Evolutionary conservation across 2,797 vertebrate genomes (phyloP).

Genomic region (Platyrinchus mystaceus): DNA sequence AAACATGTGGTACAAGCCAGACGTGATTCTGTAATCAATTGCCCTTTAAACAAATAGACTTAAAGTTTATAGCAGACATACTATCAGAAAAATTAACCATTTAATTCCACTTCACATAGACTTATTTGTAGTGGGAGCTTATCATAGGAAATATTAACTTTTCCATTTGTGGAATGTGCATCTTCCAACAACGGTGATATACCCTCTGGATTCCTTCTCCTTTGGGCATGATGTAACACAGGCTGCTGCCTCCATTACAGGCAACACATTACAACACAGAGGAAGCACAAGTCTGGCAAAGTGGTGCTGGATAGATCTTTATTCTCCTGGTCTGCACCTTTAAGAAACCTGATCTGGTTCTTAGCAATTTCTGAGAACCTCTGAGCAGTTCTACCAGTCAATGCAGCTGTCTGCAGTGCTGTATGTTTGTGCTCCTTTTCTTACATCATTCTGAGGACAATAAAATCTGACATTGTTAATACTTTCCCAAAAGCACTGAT

Average conservation of each 20-base stretch:
- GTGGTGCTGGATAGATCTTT: neutral
- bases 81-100: neutral
- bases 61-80: neutral
- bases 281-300: neutral
- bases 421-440: neutral
- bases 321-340: neutral
- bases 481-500: neutral
- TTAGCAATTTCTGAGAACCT: neutral
- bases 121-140: neutral
- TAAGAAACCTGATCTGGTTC: neutral
- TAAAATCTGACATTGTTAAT: neutral
- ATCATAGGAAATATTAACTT: neutral
- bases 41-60: slow-evolving; percentile 15
- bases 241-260: neutral
- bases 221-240: neutral
- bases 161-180: neutral
- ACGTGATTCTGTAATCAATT: neutral
- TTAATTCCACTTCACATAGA: neutral
- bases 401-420: neutral
- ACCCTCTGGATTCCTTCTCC: neutral
- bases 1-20: slow-evolving; percentile 3
- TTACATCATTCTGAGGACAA: neutral
- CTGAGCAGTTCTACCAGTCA: neutral
- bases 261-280: neutral
- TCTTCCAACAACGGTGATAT: neutral